Percentiles rank a stretch among this genome's conserved stretches.
phyloP scores from a whole-genome alignment of 2,113 vertebrate species.

The Cyanoliseus patagonus region DNA sequence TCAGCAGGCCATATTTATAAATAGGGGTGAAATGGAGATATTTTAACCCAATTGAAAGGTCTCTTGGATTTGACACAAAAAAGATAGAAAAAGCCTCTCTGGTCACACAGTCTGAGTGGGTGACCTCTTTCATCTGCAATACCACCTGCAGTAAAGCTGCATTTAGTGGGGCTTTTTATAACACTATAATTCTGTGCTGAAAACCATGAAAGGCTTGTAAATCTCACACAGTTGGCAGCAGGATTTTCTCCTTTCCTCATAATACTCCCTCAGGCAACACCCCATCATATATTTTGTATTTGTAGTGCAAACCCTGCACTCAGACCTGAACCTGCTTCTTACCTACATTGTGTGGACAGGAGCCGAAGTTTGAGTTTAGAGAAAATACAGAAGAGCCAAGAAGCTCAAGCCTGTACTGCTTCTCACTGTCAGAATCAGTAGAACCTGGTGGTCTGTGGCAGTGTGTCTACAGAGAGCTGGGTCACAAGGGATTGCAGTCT shows the following conservation, averaged over 20 bases:
- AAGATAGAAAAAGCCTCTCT: neutral
- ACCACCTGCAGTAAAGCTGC: neutral
- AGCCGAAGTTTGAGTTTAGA: neutral
- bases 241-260: neutral
- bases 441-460: neutral
- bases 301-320: neutral
- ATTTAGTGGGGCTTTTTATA: neutral
- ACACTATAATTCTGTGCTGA: neutral
- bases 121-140: neutral
- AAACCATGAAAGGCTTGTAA: neutral
- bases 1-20: neutral
- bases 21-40: neutral
- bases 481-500: neutral
- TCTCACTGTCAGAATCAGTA: neutral
- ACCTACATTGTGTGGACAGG: accelerated
- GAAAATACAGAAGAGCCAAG: neutral
- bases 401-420: neutral
- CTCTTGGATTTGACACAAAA: neutral
- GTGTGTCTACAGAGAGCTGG: neutral
- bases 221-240: neutral
- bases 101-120: neutral
- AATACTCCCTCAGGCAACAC: neutral
- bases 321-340: neutral
- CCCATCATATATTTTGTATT: neutral
- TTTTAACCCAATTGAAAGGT: neutral